Evolutionary conservation across 2,797 vertebrate genomes (phyloP), one percentile per base, ranked within the genome.

Genomic region (Propithecus perrieri): DNA sequence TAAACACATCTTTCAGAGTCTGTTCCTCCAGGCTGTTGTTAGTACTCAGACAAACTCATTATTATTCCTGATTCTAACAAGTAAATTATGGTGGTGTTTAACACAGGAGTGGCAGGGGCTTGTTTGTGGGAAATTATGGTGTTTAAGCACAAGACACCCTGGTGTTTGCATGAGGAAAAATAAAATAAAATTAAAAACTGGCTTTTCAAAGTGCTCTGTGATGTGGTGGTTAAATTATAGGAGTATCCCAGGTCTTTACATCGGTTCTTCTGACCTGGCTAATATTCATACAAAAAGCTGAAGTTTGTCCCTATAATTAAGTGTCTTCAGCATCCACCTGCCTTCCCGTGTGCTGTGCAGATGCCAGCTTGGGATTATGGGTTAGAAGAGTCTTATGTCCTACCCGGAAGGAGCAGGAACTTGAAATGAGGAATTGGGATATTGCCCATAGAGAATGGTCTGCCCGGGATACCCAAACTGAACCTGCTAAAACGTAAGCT

Each of bases 121-220:
- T 38, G 35, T 95, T 92, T 63, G 43, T 85, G 61, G 91, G 81
- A 93, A 97, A 97, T 97, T 95, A 95, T 0, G 5, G 76, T 92
- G 41, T 96, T 97, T 96, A 92, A 94, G 69, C 81, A 90, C 55
- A 88, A 96, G 85, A 89, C 57, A 94, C 65, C 65, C 94, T 87
- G 61, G 50, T 81, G 69, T 85, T 84, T 84, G 59, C 33, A 2
- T 63, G 92, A 93, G 33, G 91, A 85, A 91, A 94, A 85, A 89
- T 88, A 20, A 85, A 81, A 91, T 57, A 22, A 85, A 81, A 91
- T 48, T 41, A 18, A 95, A 79, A 86, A 86, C 6, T 15, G n/a
- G 12, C 67, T 67, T 94, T 61, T 35, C 53, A 78, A 41, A 92
- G 75, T 89, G 67, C 67, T 85, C 61, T 9, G 0, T 43, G n/a